Evolutionary conservation across 2,888 invertebrate genomes (phyloP).

Genomic region (Dicranocentrus wangi): DNA sequence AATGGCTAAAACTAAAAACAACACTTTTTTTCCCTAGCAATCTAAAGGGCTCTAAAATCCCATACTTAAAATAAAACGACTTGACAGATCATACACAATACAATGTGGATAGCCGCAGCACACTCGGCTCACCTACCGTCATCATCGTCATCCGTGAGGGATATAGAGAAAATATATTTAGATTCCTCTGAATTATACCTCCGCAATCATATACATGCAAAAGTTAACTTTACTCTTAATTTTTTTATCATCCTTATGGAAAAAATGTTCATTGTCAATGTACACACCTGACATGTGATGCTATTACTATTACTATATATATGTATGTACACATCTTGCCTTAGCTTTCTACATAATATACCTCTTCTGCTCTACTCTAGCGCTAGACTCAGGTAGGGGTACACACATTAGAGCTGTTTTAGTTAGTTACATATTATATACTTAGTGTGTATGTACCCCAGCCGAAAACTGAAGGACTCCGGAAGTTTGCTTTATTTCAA

Average conservation of each 20-base stretch:
- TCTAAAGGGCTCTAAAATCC: conserved; percentile 32
- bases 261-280: conserved; percentile 46
- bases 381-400: too few relatives aligned
- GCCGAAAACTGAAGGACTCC: conserved; percentile 61
- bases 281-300: conserved; percentile 9
- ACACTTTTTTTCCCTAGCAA: conserved; percentile 16
- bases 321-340: conserved; percentile 3
- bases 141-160: background rate
- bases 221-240: conserved; percentile 23
- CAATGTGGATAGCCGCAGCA: too few relatives aligned
- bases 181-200: background rate
- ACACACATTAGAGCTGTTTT: too few relatives aligned
- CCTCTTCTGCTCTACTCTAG: too few relatives aligned
- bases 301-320: background rate
- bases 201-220: background rate
- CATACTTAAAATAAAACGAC: background rate
- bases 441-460: too few relatives aligned
- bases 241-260: conserved; percentile 40
- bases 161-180: background rate
- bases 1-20: conserved; percentile 46
- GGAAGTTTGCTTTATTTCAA: conserved; percentile 62
- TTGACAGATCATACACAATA: conserved; percentile 37
- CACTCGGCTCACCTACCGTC: conserved; percentile 43
- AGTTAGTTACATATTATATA: too few relatives aligned
- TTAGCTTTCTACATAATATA: too few relatives aligned